Percentiles rank a stretch among this genome's conserved stretches.
Evolutionary conservation across 2,113 vertebrate species (phyloP).

Genomic region (Capreolus pygargus): DNA sequence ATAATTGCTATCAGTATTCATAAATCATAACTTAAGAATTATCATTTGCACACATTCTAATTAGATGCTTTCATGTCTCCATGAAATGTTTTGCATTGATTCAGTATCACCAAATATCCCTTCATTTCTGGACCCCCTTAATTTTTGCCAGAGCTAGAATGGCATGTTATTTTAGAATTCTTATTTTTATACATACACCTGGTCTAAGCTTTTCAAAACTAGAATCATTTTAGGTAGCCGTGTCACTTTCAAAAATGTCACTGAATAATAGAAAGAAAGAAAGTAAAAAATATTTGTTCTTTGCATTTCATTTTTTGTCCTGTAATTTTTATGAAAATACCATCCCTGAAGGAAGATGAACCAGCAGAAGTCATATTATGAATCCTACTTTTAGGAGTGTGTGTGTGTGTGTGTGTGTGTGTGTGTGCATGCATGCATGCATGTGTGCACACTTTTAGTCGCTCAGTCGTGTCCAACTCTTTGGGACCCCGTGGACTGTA

Average conservation of each 20-base stretch:
- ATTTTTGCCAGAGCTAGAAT: background rate
- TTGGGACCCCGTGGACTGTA: background rate
- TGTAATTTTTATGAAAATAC: slow-evolving; percentile 3
- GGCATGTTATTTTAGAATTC: background rate
- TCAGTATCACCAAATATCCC: slow-evolving; percentile 1
- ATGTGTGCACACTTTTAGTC: fast-evolving
- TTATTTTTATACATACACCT: background rate
- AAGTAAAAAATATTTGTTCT: background rate
- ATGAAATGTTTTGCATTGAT: background rate
- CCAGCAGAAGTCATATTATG: background rate
- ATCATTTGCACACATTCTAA: background rate
- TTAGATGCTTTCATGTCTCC: background rate
- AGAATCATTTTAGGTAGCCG: background rate
- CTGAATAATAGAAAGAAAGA: background rate
- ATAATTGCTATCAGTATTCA: background rate
- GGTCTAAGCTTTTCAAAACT: background rate
- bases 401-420: background rate
- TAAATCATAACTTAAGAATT: background rate
- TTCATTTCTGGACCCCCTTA: background rate
- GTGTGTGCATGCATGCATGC: fast-evolving
- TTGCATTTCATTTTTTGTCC: background rate
- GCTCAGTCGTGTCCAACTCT: fast-evolving
- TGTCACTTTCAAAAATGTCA: background rate
- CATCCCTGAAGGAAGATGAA: slow-evolving; percentile 9
- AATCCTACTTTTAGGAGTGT: background rate